Conservation (phyloP, 2,888 invertebrate species). For the Polydrusus pterygomalis region DNA sequence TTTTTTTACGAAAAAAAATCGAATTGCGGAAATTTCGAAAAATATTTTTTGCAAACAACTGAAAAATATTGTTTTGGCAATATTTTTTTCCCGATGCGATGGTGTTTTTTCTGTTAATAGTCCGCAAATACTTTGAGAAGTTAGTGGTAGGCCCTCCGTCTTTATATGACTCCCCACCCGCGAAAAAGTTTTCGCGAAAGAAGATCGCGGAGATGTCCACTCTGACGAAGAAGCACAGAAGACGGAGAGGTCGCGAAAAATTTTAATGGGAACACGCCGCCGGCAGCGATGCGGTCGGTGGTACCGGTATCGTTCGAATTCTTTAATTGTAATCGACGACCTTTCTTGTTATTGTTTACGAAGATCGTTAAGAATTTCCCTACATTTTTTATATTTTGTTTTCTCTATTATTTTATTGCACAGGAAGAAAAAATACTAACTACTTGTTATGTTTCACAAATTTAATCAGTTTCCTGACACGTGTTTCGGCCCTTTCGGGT, state of each 20-base stretch:
- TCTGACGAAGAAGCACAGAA: conserved; percentile 43
- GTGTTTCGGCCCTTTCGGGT: too few species aligned
- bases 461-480: too few species aligned
- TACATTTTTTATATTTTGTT: neutral
- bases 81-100: conserved; percentile 27
- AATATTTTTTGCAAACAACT: neutral
- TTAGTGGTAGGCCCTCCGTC: conserved; percentile 31
- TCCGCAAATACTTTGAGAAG: conserved; percentile 46
- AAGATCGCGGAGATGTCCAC: conserved; percentile 49
- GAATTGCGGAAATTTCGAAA: conserved; percentile 1
- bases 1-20: neutral
- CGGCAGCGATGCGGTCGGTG: conserved; percentile 27
- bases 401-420: too few species aligned
- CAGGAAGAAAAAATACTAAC: too few species aligned
- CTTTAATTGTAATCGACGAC: conserved; percentile 26
- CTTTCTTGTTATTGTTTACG: conserved; percentile 11
- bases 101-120: conserved; percentile 40
- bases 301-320: conserved; percentile 47
- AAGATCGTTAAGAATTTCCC: neutral
- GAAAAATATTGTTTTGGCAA: neutral
- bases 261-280: conserved; percentile 48
- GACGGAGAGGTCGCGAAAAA: conserved; percentile 49
- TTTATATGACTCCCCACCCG: conserved; percentile 49
- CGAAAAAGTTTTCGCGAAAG: conserved; percentile 47
- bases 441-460: too few species aligned